These are phyloP conservation scores for Sapajus apella DNA, from an alignment of 2,113 vertebrate genomes.

Conservation along the genomic window DNA sequence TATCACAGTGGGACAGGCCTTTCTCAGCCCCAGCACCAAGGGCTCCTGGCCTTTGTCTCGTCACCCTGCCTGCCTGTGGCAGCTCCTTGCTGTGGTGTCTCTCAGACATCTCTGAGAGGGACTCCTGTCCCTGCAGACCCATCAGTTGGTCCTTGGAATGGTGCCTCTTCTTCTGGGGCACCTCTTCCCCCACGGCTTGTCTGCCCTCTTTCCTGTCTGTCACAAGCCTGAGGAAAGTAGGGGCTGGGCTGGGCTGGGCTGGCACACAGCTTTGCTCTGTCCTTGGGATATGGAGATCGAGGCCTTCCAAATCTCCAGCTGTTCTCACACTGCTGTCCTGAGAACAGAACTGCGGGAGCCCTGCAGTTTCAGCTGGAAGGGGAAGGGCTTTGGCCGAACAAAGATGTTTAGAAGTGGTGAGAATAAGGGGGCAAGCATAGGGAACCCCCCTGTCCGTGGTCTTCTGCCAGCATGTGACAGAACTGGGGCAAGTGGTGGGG, in stretches of 20 bases:
- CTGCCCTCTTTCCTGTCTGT: neutral
- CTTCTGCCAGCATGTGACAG: neutral
- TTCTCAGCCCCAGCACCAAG: neutral
- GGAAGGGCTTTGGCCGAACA: neutral
- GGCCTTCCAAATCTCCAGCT: neutral
- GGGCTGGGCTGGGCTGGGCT: neutral
- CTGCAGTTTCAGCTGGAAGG: neutral
- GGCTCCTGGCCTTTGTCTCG: neutral
- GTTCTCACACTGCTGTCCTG: neutral
- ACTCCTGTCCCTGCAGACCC: neutral
- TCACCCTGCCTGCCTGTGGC: neutral
- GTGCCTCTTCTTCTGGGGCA: neutral
- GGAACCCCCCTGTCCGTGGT: neutral
- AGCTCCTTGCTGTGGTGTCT: neutral
- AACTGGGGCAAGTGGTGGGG: too few relatives aligned
- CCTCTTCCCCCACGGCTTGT: too few relatives aligned
- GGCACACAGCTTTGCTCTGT: neutral
- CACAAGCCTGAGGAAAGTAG: neutral
- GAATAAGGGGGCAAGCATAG: neutral
- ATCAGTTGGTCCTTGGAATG: neutral
- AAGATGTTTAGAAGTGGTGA: neutral
- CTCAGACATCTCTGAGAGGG: neutral
- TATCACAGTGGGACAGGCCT: rapidly evolving
- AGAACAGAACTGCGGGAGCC: neutral
- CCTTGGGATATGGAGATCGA: rapidly evolving